Evolutionary conservation across 2,797 vertebrate genomes (phyloP).

Genomic region (Bradypodion ventrale): DNA sequence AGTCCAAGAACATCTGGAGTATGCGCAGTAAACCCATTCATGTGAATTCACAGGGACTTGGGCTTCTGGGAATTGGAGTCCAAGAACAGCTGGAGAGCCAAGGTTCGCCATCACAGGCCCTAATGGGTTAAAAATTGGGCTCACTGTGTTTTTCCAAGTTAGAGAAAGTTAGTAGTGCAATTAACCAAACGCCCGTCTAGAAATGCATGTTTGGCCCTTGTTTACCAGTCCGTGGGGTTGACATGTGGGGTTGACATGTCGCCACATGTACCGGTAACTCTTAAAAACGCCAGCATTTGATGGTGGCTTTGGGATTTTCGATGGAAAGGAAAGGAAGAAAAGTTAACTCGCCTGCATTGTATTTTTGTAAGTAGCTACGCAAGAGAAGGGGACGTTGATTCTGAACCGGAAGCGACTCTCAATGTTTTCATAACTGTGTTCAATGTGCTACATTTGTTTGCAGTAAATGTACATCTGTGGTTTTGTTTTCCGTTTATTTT

Average conservation of each 20-base stretch:
- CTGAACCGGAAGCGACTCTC: slow-evolving; percentile 37
- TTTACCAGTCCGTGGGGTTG: neutral
- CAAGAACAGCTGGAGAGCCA: too few species aligned
- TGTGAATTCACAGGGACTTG: too few species aligned
- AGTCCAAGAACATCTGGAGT: too few species aligned
- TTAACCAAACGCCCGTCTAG: neutral
- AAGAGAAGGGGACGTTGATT: neutral
- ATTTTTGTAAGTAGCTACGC: neutral
- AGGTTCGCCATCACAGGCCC: too few species aligned
- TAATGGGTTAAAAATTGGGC: too few species aligned
- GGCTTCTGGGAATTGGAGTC: too few species aligned
- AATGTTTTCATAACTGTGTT: slow-evolving; percentile 1
- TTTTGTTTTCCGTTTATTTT: slow-evolving; percentile 65
- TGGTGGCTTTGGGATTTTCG: neutral
- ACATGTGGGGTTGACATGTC: neutral
- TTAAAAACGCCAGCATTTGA: neutral
- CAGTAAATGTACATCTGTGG: slow-evolving; percentile 62
- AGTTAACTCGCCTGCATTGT: neutral
- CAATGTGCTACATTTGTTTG: slow-evolving; percentile 50
- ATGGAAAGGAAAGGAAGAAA: rapidly evolving
- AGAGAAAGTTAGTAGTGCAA: too few species aligned
- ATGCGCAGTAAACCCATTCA: too few species aligned
- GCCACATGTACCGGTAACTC: too few species aligned
- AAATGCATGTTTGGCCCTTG: neutral
- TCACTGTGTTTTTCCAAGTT: too few species aligned